These are phyloP conservation scores for Eulemur mongoz DNA, from an alignment of 2,797 vertebrate species.

Conservation along the genomic window DNA sequence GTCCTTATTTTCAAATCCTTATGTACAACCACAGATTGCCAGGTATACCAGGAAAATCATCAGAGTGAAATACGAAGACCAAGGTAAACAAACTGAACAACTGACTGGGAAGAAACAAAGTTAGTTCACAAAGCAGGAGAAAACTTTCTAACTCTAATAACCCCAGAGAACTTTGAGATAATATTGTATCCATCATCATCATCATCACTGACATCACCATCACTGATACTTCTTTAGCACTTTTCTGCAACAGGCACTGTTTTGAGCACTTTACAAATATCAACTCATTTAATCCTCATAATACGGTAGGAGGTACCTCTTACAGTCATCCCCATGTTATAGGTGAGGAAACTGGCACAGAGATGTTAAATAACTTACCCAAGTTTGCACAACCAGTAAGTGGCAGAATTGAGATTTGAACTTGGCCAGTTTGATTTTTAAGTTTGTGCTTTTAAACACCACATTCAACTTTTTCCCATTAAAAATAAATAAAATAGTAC, in stretches of 20 bases:
- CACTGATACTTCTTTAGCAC: background rate
- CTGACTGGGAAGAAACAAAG: background rate
- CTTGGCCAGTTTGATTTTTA: background rate
- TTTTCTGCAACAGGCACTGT: background rate
- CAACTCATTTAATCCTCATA: background rate
- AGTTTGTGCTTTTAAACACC: slow-evolving; percentile 32
- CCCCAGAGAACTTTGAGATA: background rate
- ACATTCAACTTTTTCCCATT: slow-evolving; percentile 43
- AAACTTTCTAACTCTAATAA: background rate
- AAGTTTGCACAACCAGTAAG: background rate
- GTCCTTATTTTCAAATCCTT: background rate
- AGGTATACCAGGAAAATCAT: background rate
- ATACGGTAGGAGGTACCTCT: background rate
- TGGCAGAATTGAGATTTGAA: background rate
- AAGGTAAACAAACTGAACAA: slow-evolving; percentile 68
- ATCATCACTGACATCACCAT: background rate
- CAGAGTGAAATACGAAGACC: background rate
- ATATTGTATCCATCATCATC: background rate
- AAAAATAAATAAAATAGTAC: slow-evolving; percentile 33
- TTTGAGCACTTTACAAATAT: background rate
- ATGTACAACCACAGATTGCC: background rate
- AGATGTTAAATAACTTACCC: background rate
- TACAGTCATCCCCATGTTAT: background rate
- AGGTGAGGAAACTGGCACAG: background rate
- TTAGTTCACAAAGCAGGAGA: background rate